phyloP scores from a whole-genome alignment of 1,140 invertebrate species.

The Elysia chlorotica region DNA sequence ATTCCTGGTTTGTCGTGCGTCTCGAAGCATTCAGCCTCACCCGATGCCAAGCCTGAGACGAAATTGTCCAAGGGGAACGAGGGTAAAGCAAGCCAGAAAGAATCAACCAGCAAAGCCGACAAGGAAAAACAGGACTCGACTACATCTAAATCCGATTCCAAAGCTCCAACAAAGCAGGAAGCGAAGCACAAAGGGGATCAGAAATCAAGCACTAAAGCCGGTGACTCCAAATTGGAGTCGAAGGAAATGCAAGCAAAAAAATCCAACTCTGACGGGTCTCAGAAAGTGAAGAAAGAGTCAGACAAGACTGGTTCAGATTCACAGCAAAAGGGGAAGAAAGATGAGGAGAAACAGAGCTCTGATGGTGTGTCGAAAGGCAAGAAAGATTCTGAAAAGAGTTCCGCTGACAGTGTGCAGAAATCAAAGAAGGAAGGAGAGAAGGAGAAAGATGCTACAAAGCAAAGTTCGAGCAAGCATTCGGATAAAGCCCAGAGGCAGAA shows the following conservation, averaged over 20 bases:
- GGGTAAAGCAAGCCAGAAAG: too few species aligned
- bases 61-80: not conserved
- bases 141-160: not conserved
- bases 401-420: too few species aligned
- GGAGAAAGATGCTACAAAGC: not conserved
- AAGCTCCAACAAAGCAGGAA: not conserved
- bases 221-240: too few species aligned
- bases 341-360: slow-evolving; percentile 14
- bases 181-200: slow-evolving; percentile 3
- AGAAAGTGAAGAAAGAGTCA: too few species aligned
- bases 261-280: too few species aligned
- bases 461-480: slow-evolving; percentile 11
- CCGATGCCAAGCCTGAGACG: not conserved
- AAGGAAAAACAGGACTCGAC: too few species aligned
- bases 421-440: slow-evolving; percentile 27
- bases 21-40: not conserved
- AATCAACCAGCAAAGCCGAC: too few species aligned
- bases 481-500: slow-evolving; percentile 11
- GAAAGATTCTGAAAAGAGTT: too few species aligned
- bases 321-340: slow-evolving; percentile 17
- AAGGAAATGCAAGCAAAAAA: too few species aligned
- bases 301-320: too few species aligned
- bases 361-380: slow-evolving; percentile 27
- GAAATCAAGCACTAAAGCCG: not conserved
- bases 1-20: not conserved